A percentile compares a stretch with the other conserved stretches of the same genome.
Evolutionary conservation across 2,888 invertebrate genomes (phyloP).

Genomic region (Morpho helenor): DNA sequence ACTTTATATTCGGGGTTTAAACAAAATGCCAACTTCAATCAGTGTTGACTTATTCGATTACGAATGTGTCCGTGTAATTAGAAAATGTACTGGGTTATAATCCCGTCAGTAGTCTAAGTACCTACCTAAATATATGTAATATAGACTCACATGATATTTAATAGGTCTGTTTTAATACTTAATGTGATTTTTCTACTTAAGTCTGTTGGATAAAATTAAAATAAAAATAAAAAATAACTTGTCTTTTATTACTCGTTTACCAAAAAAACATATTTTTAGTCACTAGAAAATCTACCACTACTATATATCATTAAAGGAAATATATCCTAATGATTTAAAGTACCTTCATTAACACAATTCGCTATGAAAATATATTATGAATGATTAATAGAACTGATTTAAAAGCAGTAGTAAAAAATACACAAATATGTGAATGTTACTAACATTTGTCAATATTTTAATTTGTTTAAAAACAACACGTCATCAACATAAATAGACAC

Average conservation of each 20-base stretch:
- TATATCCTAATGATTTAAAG: too few species aligned
- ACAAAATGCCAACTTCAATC: constrained; percentile 31
- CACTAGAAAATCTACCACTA: too few species aligned
- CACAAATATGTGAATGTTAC: neutral
- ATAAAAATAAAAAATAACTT: constrained; percentile 43
- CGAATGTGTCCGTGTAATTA: constrained; percentile 66
- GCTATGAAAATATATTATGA: too few species aligned
- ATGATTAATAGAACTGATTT: too few species aligned
- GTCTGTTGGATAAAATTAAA: constrained; percentile 76
- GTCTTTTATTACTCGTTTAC: constrained; percentile 12
- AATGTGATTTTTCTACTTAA: constrained; percentile 78
- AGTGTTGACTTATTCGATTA: constrained; percentile 32
- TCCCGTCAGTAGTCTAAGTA: constrained; percentile 78
- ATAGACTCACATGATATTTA: constrained; percentile 79
- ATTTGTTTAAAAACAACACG: neutral
- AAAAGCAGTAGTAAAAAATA: neutral
- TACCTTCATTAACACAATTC: too few species aligned
- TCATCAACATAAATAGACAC: neutral
- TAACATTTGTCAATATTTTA: neutral
- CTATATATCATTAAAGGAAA: too few species aligned
- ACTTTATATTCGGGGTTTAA: constrained; percentile 55
- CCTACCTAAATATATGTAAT: constrained; percentile 76
- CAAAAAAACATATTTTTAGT: too few species aligned
- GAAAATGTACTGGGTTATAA: constrained; percentile 76
- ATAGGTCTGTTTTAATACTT: constrained; percentile 76